These are phyloP conservation scores for Temnopleurus reevesii DNA, from an alignment of 53 echinoderm and acorn worm species.

Conservation along the genomic window DNA sequence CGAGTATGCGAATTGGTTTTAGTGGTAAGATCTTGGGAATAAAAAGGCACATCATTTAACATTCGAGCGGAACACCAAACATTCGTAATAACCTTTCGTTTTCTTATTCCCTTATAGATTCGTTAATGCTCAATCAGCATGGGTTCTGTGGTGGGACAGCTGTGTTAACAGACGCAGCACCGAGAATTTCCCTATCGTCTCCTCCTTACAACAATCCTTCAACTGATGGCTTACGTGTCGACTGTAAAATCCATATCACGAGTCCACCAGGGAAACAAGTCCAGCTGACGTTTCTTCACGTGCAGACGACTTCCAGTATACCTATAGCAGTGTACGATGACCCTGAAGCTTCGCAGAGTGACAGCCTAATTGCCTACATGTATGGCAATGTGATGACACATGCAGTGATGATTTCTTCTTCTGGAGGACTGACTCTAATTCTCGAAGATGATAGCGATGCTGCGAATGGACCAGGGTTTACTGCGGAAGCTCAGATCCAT, in stretches of 20 bases:
- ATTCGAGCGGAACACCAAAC: too few species aligned
- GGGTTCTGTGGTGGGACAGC: slow-evolving; percentile 9
- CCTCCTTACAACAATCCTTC: slow-evolving; percentile 3
- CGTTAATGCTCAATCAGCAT: background rate
- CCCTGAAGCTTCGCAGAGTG: background rate
- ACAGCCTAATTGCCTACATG: background rate
- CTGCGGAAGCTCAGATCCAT: background rate
- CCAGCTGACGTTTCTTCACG: background rate
- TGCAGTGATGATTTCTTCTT: background rate
- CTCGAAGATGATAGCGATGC: background rate
- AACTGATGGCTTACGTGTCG: background rate
- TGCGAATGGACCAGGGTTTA: background rate
- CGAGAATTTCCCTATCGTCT: background rate
- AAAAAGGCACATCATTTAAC: too few species aligned
- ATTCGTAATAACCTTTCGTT: too few species aligned
- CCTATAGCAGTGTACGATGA: background rate
- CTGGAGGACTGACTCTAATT: background rate
- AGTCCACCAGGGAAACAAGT: background rate
- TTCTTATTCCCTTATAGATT: background rate
- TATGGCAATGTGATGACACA: background rate
- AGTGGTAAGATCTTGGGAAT: too few species aligned
- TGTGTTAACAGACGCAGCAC: background rate
- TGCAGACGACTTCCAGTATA: background rate
- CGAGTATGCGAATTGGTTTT: too few species aligned
- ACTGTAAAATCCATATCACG: background rate